A percentile compares a stretch with the other conserved stretches of the same genome.
These are phyloP conservation scores for Agapostemon virescens DNA, from an alignment of 2,888 invertebrate genomes.

Conservation along the genomic window DNA sequence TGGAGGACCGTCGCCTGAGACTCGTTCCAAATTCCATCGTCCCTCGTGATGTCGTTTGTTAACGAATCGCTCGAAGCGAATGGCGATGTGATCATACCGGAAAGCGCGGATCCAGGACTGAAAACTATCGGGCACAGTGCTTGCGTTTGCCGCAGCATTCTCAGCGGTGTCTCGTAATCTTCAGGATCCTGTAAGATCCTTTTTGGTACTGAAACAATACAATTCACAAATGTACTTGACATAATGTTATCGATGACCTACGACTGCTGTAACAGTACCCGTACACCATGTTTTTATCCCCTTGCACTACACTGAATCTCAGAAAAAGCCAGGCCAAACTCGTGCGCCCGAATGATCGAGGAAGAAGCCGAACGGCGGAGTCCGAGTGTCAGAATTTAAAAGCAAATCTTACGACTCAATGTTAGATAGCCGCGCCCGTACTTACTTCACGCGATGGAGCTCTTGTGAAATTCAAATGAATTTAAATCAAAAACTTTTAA, in stretches of 20 bases:
- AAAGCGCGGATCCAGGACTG: slow-evolving; percentile 58
- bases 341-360: too few species aligned
- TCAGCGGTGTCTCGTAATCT: slow-evolving; percentile 56
- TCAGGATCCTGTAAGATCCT: slow-evolving; percentile 67
- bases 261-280: too few species aligned
- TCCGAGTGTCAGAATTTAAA: too few species aligned
- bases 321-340: too few species aligned
- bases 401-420: too few species aligned
- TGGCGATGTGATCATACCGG: slow-evolving; percentile 83
- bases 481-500: too few species aligned
- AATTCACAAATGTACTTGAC: neutral
- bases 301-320: too few species aligned
- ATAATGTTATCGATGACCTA: neutral
- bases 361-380: too few species aligned
- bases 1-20: slow-evolving; percentile 92
- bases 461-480: too few species aligned
- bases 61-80: slow-evolving; percentile 92
- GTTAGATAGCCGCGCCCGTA: too few species aligned
- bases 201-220: slow-evolving; percentile 49
- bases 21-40: slow-evolving; percentile 94
- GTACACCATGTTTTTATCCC: too few species aligned
- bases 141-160: slow-evolving; percentile 65
- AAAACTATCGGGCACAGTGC: slow-evolving; percentile 61
- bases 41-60: slow-evolving; percentile 89
- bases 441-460: too few species aligned